phyloP scores from a whole-genome alignment of 2,888 invertebrate genomes.

The Julus scanicus region DNA sequence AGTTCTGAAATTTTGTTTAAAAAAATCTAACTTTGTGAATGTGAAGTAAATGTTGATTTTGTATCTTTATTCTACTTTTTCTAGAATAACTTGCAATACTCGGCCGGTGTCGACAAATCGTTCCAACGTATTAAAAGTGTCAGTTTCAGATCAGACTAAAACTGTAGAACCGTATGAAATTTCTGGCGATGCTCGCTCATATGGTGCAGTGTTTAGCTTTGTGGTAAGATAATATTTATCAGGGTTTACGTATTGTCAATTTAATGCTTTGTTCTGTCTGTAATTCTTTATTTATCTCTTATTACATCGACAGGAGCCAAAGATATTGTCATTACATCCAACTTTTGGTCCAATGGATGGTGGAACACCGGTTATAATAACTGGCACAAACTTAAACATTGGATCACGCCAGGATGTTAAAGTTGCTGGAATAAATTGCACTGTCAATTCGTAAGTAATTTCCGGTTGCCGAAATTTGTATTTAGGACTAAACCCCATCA shows the following conservation, averaged over 20 bases:
- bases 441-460: conserved; percentile 36
- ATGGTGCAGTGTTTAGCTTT: conserved; percentile 54
- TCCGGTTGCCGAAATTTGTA: too few relatives aligned
- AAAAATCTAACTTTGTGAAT: too few relatives aligned
- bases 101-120: conserved; percentile 19
- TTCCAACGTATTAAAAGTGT: conserved; percentile 53
- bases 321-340: conserved; percentile 60
- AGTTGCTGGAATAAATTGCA: conserved; percentile 58
- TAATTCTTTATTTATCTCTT: neutral
- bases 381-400: conserved; percentile 62
- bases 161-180: conserved; percentile 53
- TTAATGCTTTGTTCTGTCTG: neutral
- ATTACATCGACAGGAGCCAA: conserved; percentile 47
- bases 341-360: conserved; percentile 65
- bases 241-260: neutral
- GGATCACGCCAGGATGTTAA: conserved; percentile 61
- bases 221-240: conserved; percentile 53
- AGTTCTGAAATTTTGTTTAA: too few relatives aligned
- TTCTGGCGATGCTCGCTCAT: conserved; percentile 53
- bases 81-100: conserved; percentile 56
- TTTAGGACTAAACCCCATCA: too few relatives aligned
- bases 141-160: conserved; percentile 54
- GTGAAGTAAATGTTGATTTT: neutral
- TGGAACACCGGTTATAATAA: conserved; percentile 65
- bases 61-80: neutral